phyloP scores from a whole-genome alignment of 1,140 invertebrate genomes.

The Homarus americanus region DNA sequence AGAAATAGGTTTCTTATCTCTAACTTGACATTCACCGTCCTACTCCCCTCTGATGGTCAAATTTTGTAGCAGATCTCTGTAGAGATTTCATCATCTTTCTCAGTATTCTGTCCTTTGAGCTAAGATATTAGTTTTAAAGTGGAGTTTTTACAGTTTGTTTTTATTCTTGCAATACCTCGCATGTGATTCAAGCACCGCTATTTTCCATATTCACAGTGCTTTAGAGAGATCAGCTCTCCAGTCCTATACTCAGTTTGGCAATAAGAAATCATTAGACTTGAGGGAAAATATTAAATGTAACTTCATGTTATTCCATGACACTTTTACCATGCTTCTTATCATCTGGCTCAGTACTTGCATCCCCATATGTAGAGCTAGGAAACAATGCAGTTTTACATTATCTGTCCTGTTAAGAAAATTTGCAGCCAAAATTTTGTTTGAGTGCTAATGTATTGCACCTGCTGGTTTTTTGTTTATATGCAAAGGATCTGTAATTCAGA shows the following conservation, averaged over 20 bases:
- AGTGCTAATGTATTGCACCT: not conserved
- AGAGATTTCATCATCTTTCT: not conserved
- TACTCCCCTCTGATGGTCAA: not conserved
- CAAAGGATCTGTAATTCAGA: not conserved
- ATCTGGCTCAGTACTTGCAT: not conserved
- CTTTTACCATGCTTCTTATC: not conserved
- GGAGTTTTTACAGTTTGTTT: not conserved
- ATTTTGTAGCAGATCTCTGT: not conserved
- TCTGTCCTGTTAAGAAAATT: not conserved
- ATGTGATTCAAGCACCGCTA: not conserved
- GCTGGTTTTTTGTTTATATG: not conserved
- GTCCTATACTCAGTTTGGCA: not conserved
- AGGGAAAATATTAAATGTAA: not conserved
- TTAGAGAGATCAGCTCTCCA: not conserved
- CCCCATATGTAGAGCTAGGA: not conserved
- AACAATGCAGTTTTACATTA: not conserved
- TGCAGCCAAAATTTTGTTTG: not conserved
- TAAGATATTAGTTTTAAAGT: not conserved
- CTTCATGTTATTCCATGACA: not conserved
- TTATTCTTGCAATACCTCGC: not conserved
- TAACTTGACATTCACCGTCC: not conserved
- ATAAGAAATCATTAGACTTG: not conserved
- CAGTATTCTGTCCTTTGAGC: not conserved
- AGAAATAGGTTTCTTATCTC: not conserved
- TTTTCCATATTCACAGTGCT: not conserved